Evolutionary conservation across 2,888 invertebrate genomes (phyloP), one percentile per base, ranked within the genome.

Genomic region (Zygaena filipendulae): DNA sequence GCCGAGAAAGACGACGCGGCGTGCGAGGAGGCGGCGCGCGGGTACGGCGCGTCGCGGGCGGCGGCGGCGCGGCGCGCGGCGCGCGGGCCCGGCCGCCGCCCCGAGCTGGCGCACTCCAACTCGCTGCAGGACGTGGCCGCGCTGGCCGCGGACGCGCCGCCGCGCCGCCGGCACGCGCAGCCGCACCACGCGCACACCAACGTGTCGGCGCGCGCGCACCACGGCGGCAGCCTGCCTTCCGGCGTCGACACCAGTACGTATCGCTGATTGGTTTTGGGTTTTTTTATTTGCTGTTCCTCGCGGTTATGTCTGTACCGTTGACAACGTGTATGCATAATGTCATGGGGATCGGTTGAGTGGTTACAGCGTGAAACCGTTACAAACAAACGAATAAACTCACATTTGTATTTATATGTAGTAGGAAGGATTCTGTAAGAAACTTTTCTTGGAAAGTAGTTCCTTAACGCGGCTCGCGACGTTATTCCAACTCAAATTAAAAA

Each of bases 1-100:
- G 91, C 86, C 41, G 90, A 91, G 62, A 87, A 87, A 52, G 88
- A 89, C 64, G 88, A 90, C 53, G 82, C 85, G 38, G 83, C 82
- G 42, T 75, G 81, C 39, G 68, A 79, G 42, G 84, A 79, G 39
- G 81, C 82, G 29, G 79, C 80, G 41, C 58, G 80, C 28, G 42
- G 39, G 39, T 38, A 36, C 25, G 49, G 34, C 77, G 41, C 41
- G 34, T 48, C 55, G 35, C 58, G 51, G 38, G 70, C 40, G 59
- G 59, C 11, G 45, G 67, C 39, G 66, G 77, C 39, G 60, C 75
- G 30, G 59, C 68, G 40, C 60, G 71, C 34, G 70, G 72, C 30
- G 71, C 74, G 25, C 37, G 47, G 37, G 34, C 55, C n/a, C n/a
- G n/a, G n/a, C n/a, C n/a, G n/a, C n/a, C n/a, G 38, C 49, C 53